Conservation (phyloP, 2,113 vertebrate genomes). For the Nettapus auritus region DNA sequence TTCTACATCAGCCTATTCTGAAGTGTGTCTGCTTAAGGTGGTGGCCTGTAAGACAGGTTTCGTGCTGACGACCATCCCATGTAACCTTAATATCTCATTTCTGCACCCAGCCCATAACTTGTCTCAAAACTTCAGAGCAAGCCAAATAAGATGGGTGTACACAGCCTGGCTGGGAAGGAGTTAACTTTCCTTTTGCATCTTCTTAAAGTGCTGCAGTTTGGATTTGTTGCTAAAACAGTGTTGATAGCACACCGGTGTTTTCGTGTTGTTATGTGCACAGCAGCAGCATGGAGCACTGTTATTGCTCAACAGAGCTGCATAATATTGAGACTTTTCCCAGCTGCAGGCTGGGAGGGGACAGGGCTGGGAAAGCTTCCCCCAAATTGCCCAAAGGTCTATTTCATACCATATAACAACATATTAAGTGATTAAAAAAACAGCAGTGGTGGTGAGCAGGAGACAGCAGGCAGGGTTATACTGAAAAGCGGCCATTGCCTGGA, state of each 20-base stretch:
- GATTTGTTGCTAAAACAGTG: not conserved
- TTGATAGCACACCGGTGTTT: not conserved
- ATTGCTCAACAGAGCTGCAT: not conserved
- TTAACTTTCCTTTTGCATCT: not conserved
- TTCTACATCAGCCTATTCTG: not conserved
- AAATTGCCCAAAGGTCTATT: not conserved
- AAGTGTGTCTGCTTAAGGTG: not conserved
- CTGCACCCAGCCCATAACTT: not conserved
- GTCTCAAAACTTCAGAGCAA: not conserved
- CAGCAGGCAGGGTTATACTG: not conserved
- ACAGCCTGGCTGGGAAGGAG: not conserved
- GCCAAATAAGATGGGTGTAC: not conserved
- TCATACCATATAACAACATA: not conserved
- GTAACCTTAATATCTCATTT: not conserved
- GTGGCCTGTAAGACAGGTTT: not conserved
- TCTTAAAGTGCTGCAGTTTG: not conserved
- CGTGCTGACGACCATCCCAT: not conserved
- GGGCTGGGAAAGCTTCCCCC: not conserved
- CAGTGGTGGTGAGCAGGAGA: no score
- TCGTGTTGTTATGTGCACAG: not conserved
- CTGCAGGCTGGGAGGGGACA: not conserved
- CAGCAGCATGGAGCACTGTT: no score
- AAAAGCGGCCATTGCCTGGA: not conserved
- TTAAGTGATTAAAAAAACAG: not conserved
- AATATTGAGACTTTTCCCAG: not conserved